Conservation (phyloP, 1,140 invertebrate species). For the Drosophila arizonae region DNA sequence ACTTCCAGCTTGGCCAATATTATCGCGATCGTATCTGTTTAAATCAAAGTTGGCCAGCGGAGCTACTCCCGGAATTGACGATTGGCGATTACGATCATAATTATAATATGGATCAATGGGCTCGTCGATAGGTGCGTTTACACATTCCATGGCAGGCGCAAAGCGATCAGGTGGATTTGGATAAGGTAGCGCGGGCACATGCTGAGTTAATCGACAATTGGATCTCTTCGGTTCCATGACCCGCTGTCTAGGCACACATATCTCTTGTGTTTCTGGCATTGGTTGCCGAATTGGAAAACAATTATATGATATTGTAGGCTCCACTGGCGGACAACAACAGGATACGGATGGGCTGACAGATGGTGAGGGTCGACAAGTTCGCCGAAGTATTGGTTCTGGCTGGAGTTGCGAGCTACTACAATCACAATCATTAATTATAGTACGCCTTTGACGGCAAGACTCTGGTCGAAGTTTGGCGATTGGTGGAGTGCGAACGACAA, state of each 20-base stretch:
- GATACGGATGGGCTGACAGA: neutral
- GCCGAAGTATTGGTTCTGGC: neutral
- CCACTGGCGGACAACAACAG: neutral
- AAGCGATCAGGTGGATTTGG: neutral
- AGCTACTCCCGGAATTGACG: neutral
- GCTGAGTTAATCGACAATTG: neutral
- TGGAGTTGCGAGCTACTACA: slow-evolving; percentile 14
- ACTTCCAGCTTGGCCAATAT: neutral
- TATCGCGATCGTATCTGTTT: slow-evolving; percentile 22
- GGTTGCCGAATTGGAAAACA: neutral
- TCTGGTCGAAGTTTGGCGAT: neutral
- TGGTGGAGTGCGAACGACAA: slow-evolving; percentile 27
- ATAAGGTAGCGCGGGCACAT: neutral
- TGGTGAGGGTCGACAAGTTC: neutral
- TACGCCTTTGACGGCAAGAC: neutral
- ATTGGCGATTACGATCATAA: neutral
- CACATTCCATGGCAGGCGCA: neutral
- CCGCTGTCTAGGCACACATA: neutral
- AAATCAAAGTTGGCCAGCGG: slow-evolving; percentile 36
- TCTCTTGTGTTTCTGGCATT: neutral
- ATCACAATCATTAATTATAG: too few relatives aligned
- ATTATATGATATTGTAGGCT: neutral
- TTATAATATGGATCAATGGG: slow-evolving; percentile 15
- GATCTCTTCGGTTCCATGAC: neutral
- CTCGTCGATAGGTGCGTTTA: neutral